Percentiles rank a stretch among this genome's conserved stretches.
These are phyloP conservation scores for Tarsius wallacei DNA, from an alignment of 2,797 vertebrate genomes.

Conservation along the genomic window DNA sequence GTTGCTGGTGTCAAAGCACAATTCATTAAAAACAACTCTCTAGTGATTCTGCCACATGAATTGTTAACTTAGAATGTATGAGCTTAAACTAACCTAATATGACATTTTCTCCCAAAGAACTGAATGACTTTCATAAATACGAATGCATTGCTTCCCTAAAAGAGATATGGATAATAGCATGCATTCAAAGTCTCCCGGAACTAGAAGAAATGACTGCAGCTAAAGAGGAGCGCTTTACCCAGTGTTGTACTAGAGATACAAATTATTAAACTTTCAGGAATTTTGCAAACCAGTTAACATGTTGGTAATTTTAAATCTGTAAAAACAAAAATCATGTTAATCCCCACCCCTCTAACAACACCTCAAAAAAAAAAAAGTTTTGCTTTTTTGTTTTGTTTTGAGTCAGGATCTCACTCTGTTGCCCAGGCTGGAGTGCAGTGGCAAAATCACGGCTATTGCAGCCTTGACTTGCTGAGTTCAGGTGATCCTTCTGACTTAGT, in stretches of 20 bases:
- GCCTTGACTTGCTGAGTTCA: no score
- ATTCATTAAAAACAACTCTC: not conserved
- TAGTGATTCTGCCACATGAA: not conserved
- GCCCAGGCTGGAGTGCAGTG: no score
- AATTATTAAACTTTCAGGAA: not conserved
- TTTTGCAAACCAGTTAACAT: not conserved
- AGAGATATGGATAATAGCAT: not conserved
- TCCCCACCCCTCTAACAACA: not conserved
- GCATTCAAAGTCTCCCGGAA: slow-evolving; percentile 14
- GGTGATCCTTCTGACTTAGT: no score
- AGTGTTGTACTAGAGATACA: not conserved
- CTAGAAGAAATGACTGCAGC: not conserved
- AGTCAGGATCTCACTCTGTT: no score
- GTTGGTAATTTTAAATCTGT: not conserved
- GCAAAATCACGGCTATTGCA: no score
- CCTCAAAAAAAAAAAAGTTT: not conserved
- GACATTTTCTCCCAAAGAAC: slow-evolving; percentile 24
- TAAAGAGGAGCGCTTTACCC: not conserved
- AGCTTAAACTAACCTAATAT: not conserved
- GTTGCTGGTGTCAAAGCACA: not conserved
- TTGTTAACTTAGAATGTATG: not conserved
- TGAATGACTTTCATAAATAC: not conserved
- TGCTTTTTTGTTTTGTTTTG: no score
- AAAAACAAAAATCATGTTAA: slow-evolving; percentile 25
- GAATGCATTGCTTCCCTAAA: not conserved